Percentiles rank a stretch among this genome's conserved stretches.
phyloP scores from a whole-genome alignment of 1,140 invertebrate genomes.

The Forficula auricularia region DNA sequence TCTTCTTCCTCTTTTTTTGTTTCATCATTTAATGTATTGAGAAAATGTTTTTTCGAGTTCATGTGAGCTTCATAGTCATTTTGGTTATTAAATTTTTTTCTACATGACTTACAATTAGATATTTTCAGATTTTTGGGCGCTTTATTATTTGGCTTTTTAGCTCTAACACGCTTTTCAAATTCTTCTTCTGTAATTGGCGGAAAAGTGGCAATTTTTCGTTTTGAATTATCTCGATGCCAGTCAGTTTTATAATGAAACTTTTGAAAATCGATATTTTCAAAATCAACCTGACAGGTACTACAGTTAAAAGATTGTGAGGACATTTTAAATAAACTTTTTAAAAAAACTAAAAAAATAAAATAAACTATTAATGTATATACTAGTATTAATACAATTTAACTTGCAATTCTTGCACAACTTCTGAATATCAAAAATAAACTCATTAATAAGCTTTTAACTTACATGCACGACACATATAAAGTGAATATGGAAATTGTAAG shows the following conservation, averaged over 20 bases:
- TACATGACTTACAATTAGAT: conserved; percentile 58
- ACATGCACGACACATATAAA: no score
- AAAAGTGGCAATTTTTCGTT: conserved; percentile 76
- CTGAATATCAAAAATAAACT: no score
- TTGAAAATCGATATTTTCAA: conserved; percentile 64
- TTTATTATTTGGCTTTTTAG: conserved; percentile 38
- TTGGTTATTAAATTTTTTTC: conserved; percentile 63
- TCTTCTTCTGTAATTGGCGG: conserved; percentile 67
- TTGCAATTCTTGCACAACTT: no score
- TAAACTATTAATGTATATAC: no score
- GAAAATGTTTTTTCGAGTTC: conserved; percentile 74
- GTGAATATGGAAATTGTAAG: no score
- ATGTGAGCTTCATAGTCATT: conserved; percentile 84
- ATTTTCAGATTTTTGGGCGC: conserved; percentile 29
- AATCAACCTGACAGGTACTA: conserved; percentile 72
- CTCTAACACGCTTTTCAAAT: conserved; percentile 54
- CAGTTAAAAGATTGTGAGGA: conserved; percentile 61
- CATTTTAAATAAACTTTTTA: no score
- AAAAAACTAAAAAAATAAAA: no score
- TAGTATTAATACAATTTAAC: no score
- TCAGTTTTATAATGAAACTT: conserved; percentile 79
- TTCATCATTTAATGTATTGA: not conserved
- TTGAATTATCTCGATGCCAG: conserved; percentile 95
- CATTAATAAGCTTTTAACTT: no score
- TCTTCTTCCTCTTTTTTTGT: conserved; percentile 6